Evolutionary conservation across 2,797 vertebrate genomes (phyloP), one percentile per base, ranked within the genome.

Genomic region (Falco columbarius): DNA sequence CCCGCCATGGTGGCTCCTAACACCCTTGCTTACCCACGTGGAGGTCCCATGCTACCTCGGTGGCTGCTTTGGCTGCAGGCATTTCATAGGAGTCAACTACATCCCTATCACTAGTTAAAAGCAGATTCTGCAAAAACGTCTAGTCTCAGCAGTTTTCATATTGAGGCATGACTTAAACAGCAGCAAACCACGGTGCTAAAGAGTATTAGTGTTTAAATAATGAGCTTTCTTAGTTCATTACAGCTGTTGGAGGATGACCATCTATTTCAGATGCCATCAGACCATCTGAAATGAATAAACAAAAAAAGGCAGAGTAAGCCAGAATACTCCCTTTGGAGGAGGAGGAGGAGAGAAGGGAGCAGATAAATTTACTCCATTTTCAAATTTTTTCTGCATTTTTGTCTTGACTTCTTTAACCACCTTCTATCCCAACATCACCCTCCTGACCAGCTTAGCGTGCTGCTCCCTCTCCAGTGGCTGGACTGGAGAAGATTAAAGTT

Each of bases 111-210:
- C 20, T n/a, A 65, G 49, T 40, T 79, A 47, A 68, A 74, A 42
- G 26, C 10, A 68, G 55, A 75, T 79, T 22, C 49, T 2, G 3
- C 38, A 68, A 62, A 90, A 27, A 81, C 10, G 3, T n/a, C 54
- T 56, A 21, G 15, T 67, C 32, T 96, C 90, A 88, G 85, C 83
- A 92, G 93, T 92, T 94, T 90, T 97, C 89, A 10, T 85, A 77
- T 0, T 0, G 9, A 85, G 34, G 19, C 0, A 0, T 46, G 40
- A 61, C 47, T 80, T 84, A 83, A 79, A 52, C 26, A 0, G 0
- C 34, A 79, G 72, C 30, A 81, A 71, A 81, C 52, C n/a, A 75
- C 24, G 58, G 24, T 29, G 42, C 32, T 71, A 22, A 70, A 68
- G 59, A 89, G 34, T 23, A 26, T 40, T 17, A 58, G 4, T 42